Base-by-base conservation (phyloP, 1,140 invertebrate species). In the Drosophila baimaii region DNA sequence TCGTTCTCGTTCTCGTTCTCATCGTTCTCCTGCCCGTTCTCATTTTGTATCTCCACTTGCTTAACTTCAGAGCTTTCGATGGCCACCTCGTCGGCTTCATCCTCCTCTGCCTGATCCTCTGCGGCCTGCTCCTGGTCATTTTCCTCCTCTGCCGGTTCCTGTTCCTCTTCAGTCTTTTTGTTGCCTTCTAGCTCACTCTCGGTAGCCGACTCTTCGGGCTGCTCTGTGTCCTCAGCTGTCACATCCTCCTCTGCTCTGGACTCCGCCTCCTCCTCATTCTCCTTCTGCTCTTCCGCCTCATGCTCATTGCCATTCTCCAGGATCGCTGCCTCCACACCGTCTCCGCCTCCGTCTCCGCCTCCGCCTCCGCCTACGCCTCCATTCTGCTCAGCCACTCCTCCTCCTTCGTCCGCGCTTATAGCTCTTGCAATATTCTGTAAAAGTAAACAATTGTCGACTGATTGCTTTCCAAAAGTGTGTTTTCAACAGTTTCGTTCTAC, bases 381-480 rank as follows among this genome's bases (percentile, higher is more conserved):
- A 37, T 82, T 52, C 59, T 47, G 58, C 54, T 65, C 47, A 37
- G 57, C 41, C 52, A 57, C 66, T 54, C 69, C 77, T 1, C 59
- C 78, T 55, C 76, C 59, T 49, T 52, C 68, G 15, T 62, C 71
- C 27, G 43, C 65, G 77, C 66, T 81, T 89, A 89, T 44, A 89
- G 81, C 74, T 81, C 84, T 84, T 74, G 77, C 69, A 84, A 84
- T 83, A 90, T 91, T 92, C 91, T 92, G 91, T 77, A 92, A 91
- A 91, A 92, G 91, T 92, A 92, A 92, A 92, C 91, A 92, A 91
- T 92, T 91, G 90, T 92, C 91, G 89, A 92, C 91, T 92, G 89
- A 92, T 92, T 92, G 77, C 77, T 91, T 91, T 79, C 77, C 71
- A 58, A 35, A 54, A 46, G 61, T 71, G 61, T 37, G n/a, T n/a